These are phyloP conservation scores for Melanocharis versteri DNA, from an alignment of 2,113 vertebrate genomes.

Conservation along the genomic window DNA sequence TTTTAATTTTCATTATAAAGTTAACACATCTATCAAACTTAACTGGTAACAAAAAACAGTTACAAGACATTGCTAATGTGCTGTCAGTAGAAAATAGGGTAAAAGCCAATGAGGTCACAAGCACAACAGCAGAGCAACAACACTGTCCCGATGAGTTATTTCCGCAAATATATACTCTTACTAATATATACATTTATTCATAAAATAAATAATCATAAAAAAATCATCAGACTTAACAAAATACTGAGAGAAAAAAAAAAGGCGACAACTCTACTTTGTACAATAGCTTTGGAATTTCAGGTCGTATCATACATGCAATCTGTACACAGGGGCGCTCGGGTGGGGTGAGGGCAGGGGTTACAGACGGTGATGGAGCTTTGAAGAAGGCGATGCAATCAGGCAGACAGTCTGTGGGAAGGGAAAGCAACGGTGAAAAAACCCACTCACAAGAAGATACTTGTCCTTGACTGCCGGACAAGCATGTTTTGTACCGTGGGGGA, in stretches of 20 bases:
- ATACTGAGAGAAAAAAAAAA: slow-evolving; percentile 13
- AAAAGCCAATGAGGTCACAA: slow-evolving; percentile 78
- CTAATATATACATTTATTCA: slow-evolving; percentile 88
- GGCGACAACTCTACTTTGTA: slow-evolving; percentile 78
- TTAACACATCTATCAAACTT: slow-evolving; percentile 85
- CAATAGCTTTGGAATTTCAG: slow-evolving; percentile 88
- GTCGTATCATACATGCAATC: slow-evolving; percentile 68
- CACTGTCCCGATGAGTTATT: slow-evolving; percentile 76
- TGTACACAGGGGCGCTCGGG: slow-evolving; percentile 35
- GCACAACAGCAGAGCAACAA: slow-evolving; percentile 78
- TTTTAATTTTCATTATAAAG: slow-evolving; percentile 82
- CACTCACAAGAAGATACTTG: slow-evolving; percentile 45
- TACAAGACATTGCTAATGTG: slow-evolving; percentile 74
- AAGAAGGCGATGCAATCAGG: slow-evolving; percentile 15
- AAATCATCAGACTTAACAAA: slow-evolving; percentile 78
- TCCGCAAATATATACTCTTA: slow-evolving; percentile 89
- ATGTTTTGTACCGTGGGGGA: not conserved
- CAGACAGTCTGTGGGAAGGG: slow-evolving; percentile 47
- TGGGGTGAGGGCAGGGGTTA: slow-evolving; percentile 17
- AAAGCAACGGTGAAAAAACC: not conserved
- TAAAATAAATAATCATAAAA: slow-evolving; percentile 94
- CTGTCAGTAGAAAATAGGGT: slow-evolving; percentile 78
- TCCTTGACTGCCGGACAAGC: slow-evolving; percentile 16
- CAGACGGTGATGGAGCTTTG: slow-evolving; percentile 39
- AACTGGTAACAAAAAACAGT: slow-evolving; percentile 72